Conservation (phyloP, 2,797 vertebrate species). For the Chrosomus eos region DNA sequence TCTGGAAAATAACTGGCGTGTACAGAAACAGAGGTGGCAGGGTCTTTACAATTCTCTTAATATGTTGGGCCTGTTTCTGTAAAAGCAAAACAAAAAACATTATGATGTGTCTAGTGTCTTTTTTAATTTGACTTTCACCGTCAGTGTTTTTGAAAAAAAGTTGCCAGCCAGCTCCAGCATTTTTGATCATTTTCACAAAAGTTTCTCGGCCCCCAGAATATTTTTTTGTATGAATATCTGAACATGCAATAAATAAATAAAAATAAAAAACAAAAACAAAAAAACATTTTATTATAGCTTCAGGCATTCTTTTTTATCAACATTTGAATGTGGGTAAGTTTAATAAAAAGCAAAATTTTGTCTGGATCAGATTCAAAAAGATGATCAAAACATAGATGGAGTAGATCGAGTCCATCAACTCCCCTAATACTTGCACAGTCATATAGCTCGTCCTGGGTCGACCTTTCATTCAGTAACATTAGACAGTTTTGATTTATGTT, state of each 20-base stretch:
- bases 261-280: no score
- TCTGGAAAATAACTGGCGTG: not conserved
- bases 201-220: no score
- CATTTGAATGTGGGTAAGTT: not conserved
- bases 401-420: no score
- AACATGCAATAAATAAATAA: no score
- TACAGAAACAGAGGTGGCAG: constrained; percentile 21
- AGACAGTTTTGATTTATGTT: no score
- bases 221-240: no score
- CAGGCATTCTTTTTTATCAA: not conserved
- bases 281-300: not conserved
- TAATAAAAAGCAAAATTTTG: not conserved
- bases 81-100: not conserved
- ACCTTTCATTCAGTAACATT: no score
- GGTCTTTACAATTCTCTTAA: not conserved
- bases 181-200: no score
- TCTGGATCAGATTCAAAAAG: no score
- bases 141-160: not conserved
- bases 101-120: not conserved
- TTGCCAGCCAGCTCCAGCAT: no score
- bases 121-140: not conserved
- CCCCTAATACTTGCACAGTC: not conserved
- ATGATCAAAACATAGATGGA: no score
- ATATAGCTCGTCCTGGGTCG: no score
- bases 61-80: not conserved